Percentiles rank a stretch among this genome's conserved stretches.
Evolutionary conservation across 2,888 invertebrate species (phyloP).

Genomic region (Cyclophora albipunctata): DNA sequence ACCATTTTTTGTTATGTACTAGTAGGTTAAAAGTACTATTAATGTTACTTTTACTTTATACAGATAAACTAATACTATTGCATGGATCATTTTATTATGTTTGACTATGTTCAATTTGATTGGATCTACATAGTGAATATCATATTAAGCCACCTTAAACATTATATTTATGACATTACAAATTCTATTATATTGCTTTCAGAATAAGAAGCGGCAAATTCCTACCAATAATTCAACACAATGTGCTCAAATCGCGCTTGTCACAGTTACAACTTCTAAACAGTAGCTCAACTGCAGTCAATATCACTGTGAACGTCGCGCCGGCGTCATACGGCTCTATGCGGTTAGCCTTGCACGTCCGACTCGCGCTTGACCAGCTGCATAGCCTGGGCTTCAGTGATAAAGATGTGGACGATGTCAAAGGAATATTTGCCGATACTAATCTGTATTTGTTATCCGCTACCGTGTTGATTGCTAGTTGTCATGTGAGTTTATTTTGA

Average conservation of each 20-base stretch:
- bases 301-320: conserved; percentile 81
- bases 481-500: conserved; percentile 84
- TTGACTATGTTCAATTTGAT: too few species aligned
- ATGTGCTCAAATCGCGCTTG: conserved; percentile 87
- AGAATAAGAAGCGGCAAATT: conserved; percentile 80
- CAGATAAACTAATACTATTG: too few species aligned
- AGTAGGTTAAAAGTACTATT: too few species aligned
- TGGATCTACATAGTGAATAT: too few species aligned
- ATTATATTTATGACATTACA: too few species aligned
- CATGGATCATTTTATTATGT: too few species aligned
- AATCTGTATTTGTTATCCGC: conserved; percentile 92
- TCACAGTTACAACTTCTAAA: conserved; percentile 83
- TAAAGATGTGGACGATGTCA: conserved; percentile 97
- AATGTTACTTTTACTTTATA: too few species aligned
- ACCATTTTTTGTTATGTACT: too few species aligned
- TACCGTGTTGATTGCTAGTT: conserved; percentile 91
- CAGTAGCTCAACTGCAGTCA: conserved; percentile 74
- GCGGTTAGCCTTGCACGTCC: conserved; percentile 84
- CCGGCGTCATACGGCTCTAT: conserved; percentile 88
- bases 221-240: conserved; percentile 88
- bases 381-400: conserved; percentile 88
- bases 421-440: conserved; percentile 96
- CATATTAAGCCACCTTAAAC: too few species aligned
- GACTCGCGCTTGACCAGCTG: conserved; percentile 82
- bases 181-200: conserved; percentile 7